A percentile compares a stretch with the other conserved stretches of the same genome.
These are phyloP conservation scores for Megastigmus dorsalis DNA, from an alignment of 2,888 invertebrate genomes.

Conservation along the genomic window DNA sequence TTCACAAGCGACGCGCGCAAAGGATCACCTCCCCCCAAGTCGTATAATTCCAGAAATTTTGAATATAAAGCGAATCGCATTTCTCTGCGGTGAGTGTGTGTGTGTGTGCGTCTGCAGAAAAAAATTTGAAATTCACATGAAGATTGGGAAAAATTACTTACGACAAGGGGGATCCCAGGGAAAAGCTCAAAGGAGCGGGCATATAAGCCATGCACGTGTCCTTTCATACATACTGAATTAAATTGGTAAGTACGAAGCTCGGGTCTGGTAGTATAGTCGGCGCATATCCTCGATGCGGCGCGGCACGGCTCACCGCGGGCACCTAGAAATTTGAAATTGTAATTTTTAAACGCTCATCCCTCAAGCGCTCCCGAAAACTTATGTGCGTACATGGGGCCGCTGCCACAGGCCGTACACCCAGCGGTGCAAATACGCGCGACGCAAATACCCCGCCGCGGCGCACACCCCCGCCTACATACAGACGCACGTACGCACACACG, in stretches of 20 bases:
- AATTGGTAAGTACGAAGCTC: slow-evolving; percentile 22
- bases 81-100: background rate
- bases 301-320: background rate
- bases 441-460: background rate
- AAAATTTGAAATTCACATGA: slow-evolving; percentile 37
- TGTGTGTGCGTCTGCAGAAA: background rate
- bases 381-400: slow-evolving; percentile 10
- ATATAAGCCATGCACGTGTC: slow-evolving; percentile 35
- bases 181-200: slow-evolving; percentile 2
- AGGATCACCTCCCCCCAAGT: background rate
- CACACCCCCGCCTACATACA: no score
- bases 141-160: slow-evolving; percentile 35
- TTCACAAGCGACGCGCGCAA: background rate
- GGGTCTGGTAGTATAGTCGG: background rate
- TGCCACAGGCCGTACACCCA: no score
- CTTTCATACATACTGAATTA: slow-evolving; percentile 45
- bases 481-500: no score
- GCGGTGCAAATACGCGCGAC: background rate
- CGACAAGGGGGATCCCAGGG: background rate
- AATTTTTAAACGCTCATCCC: slow-evolving; percentile 44
- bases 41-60: slow-evolving; percentile 7
- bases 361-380: background rate
- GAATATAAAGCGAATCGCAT: slow-evolving; percentile 10
- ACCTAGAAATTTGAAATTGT: slow-evolving; percentile 40
- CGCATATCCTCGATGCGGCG: background rate